Evolutionary conservation across 2,797 vertebrate species (phyloP), one percentile per base, ranked within the genome.

Genomic region (Tenualosa ilisha): DNA sequence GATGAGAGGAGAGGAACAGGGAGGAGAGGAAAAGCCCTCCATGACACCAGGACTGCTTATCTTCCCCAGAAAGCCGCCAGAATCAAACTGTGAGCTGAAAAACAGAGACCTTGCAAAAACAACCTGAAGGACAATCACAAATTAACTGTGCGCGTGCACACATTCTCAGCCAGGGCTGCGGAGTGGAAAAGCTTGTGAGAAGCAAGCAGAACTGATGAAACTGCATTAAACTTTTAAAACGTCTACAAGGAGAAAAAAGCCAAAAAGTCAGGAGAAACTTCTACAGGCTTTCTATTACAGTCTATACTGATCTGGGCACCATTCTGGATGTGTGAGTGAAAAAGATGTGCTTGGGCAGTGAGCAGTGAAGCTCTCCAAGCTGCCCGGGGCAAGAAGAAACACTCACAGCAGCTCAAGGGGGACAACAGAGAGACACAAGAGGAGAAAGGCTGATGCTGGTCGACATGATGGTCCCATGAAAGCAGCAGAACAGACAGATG

Each of bases 341-440:
- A 72, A 72, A 15, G 17, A 75, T 72, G 22, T 15, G 31, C 3
- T 40, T 37, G 31, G 12, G 65, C 31, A 37, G 31, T 15, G 31
- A 13, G 31, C 12, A 65, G 26, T 3, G 24, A 65, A 4, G 12
- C 12, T 13, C 1, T 13, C 1, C 17, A 82, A 75, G 46, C 46
- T 0, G 17, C 9, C n/a, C 24, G 89, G 88, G 85, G 89, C 91
- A 86, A 86, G 81, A 86, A 43, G 86, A 85, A 88, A 75, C 37
- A 56, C 43, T 83, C 61, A 43, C 8, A 89, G 84, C 51, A 13
- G 51, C 51, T 53, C 12, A 13, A 53, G 51, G 51, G 51, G 51
- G 11, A 3, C 65, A 72, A 15, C 54, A 65, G 8, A 24, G n/a
- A 31, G 2, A 40, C 26, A 43, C 43, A 61, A 26, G 31, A 83